Evolutionary conservation across 2,888 invertebrate species (phyloP).

Genomic region (Argyra leucocephala): DNA sequence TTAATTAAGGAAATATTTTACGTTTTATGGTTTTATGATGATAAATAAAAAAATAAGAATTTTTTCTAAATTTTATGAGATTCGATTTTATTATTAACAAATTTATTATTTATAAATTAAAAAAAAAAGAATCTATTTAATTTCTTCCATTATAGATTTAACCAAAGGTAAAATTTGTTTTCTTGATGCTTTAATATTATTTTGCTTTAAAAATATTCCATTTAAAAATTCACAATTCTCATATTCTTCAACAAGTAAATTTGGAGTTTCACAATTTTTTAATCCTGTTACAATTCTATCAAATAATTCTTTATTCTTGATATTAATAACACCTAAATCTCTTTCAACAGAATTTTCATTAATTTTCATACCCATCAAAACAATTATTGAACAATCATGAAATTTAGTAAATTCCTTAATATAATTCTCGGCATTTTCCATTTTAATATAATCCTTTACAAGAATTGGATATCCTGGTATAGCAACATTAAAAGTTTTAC

Average conservation of each 20-base stretch:
- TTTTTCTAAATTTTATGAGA: too few relatives aligned
- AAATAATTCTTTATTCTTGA: conserved; percentile 29
- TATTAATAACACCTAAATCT: conserved; percentile 51
- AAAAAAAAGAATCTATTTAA: too few relatives aligned
- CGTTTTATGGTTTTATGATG: too few relatives aligned
- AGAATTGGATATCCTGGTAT: conserved; percentile 45
- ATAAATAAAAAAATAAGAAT: too few relatives aligned
- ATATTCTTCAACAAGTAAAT: conserved; percentile 39
- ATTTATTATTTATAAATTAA: too few relatives aligned
- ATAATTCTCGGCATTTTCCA: conserved; percentile 42
- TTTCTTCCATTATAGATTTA: conserved; percentile 40
- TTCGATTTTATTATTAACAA: too few relatives aligned
- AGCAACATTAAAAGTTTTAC: conserved; percentile 47
- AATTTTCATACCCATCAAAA: conserved; percentile 57
- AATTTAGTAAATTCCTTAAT: conserved; percentile 46
- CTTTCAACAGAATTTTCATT: conserved; percentile 44
- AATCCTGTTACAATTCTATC: conserved; percentile 30
- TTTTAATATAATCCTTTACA: conserved; percentile 32
- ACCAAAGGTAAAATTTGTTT: conserved; percentile 61
- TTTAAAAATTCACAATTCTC: conserved; percentile 38
- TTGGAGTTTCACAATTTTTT: conserved; percentile 23
- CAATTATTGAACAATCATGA: conserved; percentile 42
- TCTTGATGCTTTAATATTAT: conserved; percentile 52
- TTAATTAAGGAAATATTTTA: too few relatives aligned
- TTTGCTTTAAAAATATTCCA: conserved; percentile 49